Base-by-base conservation (phyloP, 2,113 vertebrate species). In the Paedocypris sp. region DNA sequence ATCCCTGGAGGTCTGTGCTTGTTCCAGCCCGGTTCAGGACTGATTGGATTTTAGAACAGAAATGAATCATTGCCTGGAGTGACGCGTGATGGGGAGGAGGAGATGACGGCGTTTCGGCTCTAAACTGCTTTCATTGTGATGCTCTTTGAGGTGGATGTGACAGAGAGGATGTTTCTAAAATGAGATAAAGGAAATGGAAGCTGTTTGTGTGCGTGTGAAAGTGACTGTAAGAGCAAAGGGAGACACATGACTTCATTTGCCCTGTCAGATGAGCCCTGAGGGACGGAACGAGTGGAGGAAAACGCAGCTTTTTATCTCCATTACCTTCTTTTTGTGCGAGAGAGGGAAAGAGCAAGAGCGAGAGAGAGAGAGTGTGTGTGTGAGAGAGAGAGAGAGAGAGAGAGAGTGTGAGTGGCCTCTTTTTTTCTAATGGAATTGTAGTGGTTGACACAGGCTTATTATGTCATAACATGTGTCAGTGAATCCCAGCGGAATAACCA, bases 1-100 rank as follows among this genome's bases (percentile, higher is more conserved):
- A 41, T 73, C 73, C 69, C 76, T 39, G 57, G 75, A 77, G 79
- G 67, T 63, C 67, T 71, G 65, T 71, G 75, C 79, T 32, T 75
- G 74, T 70, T 73, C 74, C 69, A 74, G 32, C 59, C 66, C 63
- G 56, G 66, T 71, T 69, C 77, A 73, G 79, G 74, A 77, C 74
- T 80, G 71, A 75, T 76, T 78, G 76, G 61, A 72, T 75, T 79
- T 63, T 63, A 62, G 48, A 71, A 68, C 77, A 75, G 74, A 71
- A 77, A 76, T 77, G 62, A 75, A 79, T 68, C 76, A 36, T 52
- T 64, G 52, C 67, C 67, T 51, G 26, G 11, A 58, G 64, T 26
- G 53, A 64, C 60, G 10, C 49, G 23, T 32, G 60, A 12, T 10
- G 32, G 20, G 41, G 8, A 7, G 11, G 7, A 58, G 18, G 1